These are phyloP conservation scores for Aphelenchoides avenae DNA, from an alignment of 1,140 invertebrate genomes.

Conservation along the genomic window DNA sequence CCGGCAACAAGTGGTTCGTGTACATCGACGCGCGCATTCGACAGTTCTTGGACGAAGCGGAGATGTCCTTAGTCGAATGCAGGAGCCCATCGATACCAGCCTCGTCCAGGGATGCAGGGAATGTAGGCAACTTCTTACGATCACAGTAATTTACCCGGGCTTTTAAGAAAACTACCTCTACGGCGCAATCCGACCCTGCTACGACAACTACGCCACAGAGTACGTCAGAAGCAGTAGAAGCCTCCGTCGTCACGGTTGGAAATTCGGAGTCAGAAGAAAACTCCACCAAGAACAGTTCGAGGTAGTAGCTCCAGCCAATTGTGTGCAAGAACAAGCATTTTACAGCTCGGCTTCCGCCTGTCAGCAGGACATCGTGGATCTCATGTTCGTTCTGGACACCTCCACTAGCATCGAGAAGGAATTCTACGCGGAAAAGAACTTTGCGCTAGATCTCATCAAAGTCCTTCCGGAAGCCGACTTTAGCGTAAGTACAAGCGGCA, in stretches of 20 bases:
- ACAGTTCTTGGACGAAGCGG: constrained; percentile 49
- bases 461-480: constrained; percentile 46
- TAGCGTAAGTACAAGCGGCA: constrained; percentile 22
- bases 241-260: too few relatives aligned
- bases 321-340: neutral
- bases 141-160: too few relatives aligned
- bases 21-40: constrained; percentile 51
- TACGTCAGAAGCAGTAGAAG: too few relatives aligned
- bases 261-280: too few relatives aligned
- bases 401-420: constrained; percentile 46
- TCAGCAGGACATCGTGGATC: constrained; percentile 37
- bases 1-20: constrained; percentile 53
- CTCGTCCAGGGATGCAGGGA: too few relatives aligned
- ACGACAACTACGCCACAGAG: too few relatives aligned
- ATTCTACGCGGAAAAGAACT: constrained; percentile 52
- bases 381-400: constrained; percentile 47
- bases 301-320: too few relatives aligned
- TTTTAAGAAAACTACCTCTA: too few relatives aligned
- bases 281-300: too few relatives aligned
- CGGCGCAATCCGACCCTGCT: too few relatives aligned
- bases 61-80: constrained; percentile 40
- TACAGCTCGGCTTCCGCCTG: constrained; percentile 1
- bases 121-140: too few relatives aligned
- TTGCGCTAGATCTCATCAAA: constrained; percentile 47
- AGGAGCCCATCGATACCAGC: constrained; percentile 11